Conservation (phyloP, 2,888 invertebrate genomes). For the Abrostola triplasia region DNA sequence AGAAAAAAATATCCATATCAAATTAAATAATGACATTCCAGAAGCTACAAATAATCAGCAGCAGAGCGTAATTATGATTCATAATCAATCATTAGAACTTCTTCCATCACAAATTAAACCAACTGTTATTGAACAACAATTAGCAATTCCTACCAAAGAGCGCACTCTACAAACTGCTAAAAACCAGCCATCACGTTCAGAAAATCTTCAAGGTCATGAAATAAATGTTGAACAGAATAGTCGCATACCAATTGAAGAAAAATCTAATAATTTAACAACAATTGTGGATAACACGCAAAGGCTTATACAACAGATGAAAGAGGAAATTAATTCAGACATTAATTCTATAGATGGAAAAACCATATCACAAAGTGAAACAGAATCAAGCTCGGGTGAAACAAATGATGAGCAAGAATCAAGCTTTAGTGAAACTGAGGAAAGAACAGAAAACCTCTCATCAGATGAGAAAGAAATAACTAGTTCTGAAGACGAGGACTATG, state of each 20-base stretch:
- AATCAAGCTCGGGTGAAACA: slow-evolving; percentile 74
- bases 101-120: slow-evolving; percentile 15
- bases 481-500: slow-evolving; percentile 60
- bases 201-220: slow-evolving; percentile 13
- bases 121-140: slow-evolving; percentile 1
- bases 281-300: slow-evolving; percentile 89
- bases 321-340: slow-evolving; percentile 89
- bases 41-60: slow-evolving; percentile 7
- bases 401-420: slow-evolving; percentile 76
- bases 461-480: slow-evolving; percentile 75
- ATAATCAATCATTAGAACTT: slow-evolving; percentile 9
- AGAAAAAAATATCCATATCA: neutral
- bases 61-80: neutral
- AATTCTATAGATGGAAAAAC: slow-evolving; percentile 83
- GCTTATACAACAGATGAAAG: slow-evolving; percentile 90
- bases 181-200: slow-evolving; percentile 4
- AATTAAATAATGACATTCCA: neutral
- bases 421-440: slow-evolving; percentile 80
- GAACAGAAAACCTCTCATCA: slow-evolving; percentile 73
- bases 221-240: slow-evolving; percentile 8
- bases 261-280: slow-evolving; percentile 80
- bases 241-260: slow-evolving; percentile 63
- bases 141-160: neutral
- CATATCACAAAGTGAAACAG: slow-evolving; percentile 83
- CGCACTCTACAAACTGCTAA: neutral